Evolutionary conservation across 2,113 vertebrate species (phyloP).

Genomic region (Leptocoma aspasia): DNA sequence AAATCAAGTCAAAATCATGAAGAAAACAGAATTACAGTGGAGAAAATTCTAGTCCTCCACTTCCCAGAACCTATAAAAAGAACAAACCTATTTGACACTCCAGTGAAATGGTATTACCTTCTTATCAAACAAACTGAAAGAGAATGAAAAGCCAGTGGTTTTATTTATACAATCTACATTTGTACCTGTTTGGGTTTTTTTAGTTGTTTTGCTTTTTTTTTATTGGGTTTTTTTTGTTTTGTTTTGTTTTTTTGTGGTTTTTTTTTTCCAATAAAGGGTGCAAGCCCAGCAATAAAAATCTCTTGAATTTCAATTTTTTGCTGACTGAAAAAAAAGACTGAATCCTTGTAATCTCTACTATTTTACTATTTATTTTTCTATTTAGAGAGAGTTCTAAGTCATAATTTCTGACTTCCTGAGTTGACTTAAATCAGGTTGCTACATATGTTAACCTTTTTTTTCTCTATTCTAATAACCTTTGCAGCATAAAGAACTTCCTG

Average conservation of each 20-base stretch:
- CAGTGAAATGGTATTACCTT: neutral
- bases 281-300: neutral
- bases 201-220: neutral
- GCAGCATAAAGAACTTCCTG: neutral
- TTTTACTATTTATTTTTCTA: neutral
- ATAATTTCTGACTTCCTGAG: neutral
- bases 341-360: neutral
- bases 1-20: slow-evolving; percentile 1
- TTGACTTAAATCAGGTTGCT: neutral
- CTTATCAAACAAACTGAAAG: neutral
- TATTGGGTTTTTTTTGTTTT: neutral
- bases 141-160: neutral
- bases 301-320: neutral
- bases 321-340: neutral
- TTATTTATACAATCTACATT: neutral
- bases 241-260: neutral
- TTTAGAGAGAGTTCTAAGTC: neutral
- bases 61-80: neutral
- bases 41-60: neutral
- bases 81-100: neutral
- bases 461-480: neutral
- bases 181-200: neutral
- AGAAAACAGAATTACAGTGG: neutral
- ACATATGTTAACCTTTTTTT: neutral
- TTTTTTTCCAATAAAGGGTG: neutral